These are phyloP conservation scores for Dendropsophus ebraccatus DNA, from an alignment of 2,113 vertebrate species.

Conservation along the genomic window DNA sequence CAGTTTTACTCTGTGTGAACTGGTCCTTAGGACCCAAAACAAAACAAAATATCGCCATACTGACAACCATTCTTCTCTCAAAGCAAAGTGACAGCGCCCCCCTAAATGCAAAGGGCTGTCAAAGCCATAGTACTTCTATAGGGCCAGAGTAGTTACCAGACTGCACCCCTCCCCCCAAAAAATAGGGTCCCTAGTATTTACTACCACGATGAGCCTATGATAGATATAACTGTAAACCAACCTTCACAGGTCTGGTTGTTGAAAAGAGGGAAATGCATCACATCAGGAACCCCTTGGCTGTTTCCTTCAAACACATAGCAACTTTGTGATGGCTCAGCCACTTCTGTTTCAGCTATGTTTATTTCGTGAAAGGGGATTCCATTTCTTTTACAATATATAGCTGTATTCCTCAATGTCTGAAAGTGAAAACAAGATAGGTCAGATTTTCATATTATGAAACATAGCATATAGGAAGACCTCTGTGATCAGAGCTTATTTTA, in stretches of 20 bases:
- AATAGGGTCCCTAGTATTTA: too few relatives aligned
- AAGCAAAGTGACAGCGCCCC: too few relatives aligned
- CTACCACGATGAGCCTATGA: neutral
- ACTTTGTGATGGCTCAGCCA: constrained; percentile 45
- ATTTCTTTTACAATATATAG: constrained; percentile 55
- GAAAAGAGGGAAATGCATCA: constrained; percentile 69
- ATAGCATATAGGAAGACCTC: too few relatives aligned
- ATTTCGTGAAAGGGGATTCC: constrained; percentile 60
- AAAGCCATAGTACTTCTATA: too few relatives aligned
- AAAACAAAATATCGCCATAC: too few relatives aligned
- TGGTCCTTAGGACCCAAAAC: too few relatives aligned
- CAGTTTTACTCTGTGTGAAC: too few relatives aligned
- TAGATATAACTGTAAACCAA: constrained; percentile 28
- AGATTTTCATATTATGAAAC: neutral
- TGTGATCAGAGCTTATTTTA: too few relatives aligned
- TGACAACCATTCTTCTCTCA: too few relatives aligned
- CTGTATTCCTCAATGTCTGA: constrained; percentile 61
- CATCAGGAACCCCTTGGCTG: constrained; percentile 5
- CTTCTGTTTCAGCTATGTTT: constrained; percentile 17
- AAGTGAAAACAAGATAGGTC: neutral
- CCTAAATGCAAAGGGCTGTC: too few relatives aligned
- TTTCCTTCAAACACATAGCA: constrained; percentile 64
- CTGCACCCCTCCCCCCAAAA: too few relatives aligned
- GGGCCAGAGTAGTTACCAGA: too few relatives aligned
- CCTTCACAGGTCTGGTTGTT: constrained; percentile 63